A percentile compares a stretch with the other conserved stretches of the same genome.
phyloP scores from a whole-genome alignment of 2,888 invertebrate species.

The Synanthedon myopaeformis region DNA sequence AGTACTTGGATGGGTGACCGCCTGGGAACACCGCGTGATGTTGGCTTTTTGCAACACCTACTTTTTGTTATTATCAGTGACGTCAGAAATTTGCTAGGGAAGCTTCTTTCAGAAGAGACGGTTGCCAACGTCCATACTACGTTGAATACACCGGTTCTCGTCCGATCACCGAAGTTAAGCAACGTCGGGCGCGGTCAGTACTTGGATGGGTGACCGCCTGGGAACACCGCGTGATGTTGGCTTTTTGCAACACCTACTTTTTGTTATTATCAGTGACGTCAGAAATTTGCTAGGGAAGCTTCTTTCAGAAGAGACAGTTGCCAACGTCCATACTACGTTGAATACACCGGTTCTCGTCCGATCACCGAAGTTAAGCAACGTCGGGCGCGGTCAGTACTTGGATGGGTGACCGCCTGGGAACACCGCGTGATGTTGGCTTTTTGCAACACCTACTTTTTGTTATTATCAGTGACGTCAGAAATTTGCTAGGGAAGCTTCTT shows the following conservation, averaged over 20 bases:
- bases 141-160: conserved; percentile 43
- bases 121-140: conserved; percentile 41
- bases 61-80: too few species aligned
- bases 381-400: conserved; percentile 15
- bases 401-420: conserved; percentile 20
- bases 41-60: conserved; percentile 16
- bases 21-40: conserved; percentile 18
- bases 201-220: conserved; percentile 16
- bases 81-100: too few species aligned
- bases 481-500: too few species aligned
- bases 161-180: conserved; percentile 45
- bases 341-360: conserved; percentile 16
- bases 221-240: conserved; percentile 18
- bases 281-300: too few species aligned
- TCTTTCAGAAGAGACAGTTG: neutral
- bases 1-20: conserved; percentile 13
- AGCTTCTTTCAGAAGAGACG: too few species aligned
- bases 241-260: conserved; percentile 16
- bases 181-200: conserved; percentile 29
- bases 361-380: conserved; percentile 17
- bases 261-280: too few species aligned
- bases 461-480: neutral
- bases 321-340: conserved; percentile 18
- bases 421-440: conserved; percentile 15
- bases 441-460: too few species aligned